These are phyloP conservation scores for Karalla daura DNA, from an alignment of 2,797 vertebrate genomes.

Conservation along the genomic window DNA sequence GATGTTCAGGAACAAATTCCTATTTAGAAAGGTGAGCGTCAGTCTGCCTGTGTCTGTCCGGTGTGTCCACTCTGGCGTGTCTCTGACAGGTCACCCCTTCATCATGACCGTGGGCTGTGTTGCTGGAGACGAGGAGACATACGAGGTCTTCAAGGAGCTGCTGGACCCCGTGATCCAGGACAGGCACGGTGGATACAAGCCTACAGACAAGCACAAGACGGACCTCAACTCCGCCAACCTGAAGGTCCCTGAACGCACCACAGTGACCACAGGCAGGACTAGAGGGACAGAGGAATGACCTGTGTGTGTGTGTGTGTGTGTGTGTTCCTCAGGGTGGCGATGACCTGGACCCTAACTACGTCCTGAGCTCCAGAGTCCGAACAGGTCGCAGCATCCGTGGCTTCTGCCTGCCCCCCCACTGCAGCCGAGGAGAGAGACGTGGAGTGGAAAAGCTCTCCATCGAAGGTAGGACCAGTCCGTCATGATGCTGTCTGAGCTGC, in stretches of 20 bases:
- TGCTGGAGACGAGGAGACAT: slow-evolving; percentile 94
- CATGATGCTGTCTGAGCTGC: neutral
- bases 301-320: too few species aligned
- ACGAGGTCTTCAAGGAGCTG: slow-evolving; percentile 91
- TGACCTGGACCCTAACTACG: slow-evolving; percentile 94
- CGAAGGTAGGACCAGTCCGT: slow-evolving; percentile 83
- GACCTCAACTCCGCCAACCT: slow-evolving; percentile 90
- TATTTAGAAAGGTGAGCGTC: too few species aligned
- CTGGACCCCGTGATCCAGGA: slow-evolving; percentile 94
- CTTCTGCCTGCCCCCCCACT: slow-evolving; percentile 96
- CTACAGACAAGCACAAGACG: slow-evolving; percentile 95
- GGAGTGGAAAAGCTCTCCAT: slow-evolving; percentile 92
- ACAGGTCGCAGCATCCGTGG: slow-evolving; percentile 95
- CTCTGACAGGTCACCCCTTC: slow-evolving; percentile 90
- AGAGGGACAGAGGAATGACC: slow-evolving; percentile 8
- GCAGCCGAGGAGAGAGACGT: slow-evolving; percentile 94
- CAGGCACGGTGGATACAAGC: slow-evolving; percentile 96
- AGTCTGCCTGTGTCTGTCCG: neutral
- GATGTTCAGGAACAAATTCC: too few species aligned
- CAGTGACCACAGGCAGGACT: neutral
- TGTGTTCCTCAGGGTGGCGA: slow-evolving; percentile 88
- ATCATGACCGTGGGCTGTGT: slow-evolving; percentile 97
- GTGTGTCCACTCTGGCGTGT: slow-evolving; percentile 12
- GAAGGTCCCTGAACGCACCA: too few species aligned
- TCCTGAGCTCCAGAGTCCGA: slow-evolving; percentile 94